A percentile compares a stretch with the other conserved stretches of the same genome.
phyloP scores from a whole-genome alignment of 2,797 vertebrate genomes.

The Lepidocolaptes lacrymiger region DNA sequence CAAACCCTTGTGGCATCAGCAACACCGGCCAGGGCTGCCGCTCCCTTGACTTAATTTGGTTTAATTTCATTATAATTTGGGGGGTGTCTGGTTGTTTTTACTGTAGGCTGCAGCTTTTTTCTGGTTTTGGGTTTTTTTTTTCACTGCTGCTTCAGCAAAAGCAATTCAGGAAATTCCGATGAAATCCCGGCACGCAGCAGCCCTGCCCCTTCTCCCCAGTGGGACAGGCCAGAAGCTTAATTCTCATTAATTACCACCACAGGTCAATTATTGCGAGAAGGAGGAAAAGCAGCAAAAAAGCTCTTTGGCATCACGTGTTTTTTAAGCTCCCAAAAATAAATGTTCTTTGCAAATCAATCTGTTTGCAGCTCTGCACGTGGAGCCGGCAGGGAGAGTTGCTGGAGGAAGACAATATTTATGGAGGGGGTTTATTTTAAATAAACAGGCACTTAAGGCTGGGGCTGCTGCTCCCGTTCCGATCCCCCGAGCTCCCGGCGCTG shows the following conservation, averaged over 20 bases:
- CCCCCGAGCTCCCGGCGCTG: background rate
- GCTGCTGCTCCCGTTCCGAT: background rate
- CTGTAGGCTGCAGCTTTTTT: background rate
- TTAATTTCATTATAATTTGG: background rate
- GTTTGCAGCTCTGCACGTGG: background rate
- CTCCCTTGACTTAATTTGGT: background rate
- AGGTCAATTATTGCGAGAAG: background rate
- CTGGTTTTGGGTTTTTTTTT: background rate
- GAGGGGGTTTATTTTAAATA: conserved; percentile 35
- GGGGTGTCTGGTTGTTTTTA: background rate
- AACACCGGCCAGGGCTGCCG: background rate
- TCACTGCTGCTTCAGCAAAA: conserved; percentile 50
- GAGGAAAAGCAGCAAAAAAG: background rate
- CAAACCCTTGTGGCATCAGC: background rate
- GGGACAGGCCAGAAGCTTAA: conserved; percentile 10
- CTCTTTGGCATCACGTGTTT: background rate
- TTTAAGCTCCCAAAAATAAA: conserved; percentile 52
- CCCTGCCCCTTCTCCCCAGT: background rate
- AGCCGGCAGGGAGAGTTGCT: background rate
- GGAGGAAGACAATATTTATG: conserved; percentile 11
- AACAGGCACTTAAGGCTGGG: conserved; percentile 25
- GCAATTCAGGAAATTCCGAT: conserved; percentile 51
- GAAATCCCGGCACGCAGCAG: background rate
- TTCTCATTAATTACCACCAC: conserved; percentile 55
- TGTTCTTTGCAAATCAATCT: conserved; percentile 5